phyloP scores from a whole-genome alignment of 2,113 vertebrate species.

The Aleadryas rufinucha region DNA sequence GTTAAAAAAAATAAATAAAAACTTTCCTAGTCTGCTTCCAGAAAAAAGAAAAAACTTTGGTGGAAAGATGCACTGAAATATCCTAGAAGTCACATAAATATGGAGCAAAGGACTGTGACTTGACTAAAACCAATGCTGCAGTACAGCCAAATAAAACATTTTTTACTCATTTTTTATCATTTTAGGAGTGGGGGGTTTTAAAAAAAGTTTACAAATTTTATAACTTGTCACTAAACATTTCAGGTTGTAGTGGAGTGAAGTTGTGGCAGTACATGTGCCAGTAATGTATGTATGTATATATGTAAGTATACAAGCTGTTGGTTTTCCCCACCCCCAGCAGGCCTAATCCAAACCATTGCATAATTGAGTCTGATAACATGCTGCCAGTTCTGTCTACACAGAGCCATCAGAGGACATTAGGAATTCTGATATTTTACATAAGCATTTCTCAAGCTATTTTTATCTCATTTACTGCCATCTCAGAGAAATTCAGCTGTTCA shows the following conservation, averaged over 20 bases:
- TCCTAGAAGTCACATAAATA: background rate
- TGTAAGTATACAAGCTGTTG: background rate
- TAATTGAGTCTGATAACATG: background rate
- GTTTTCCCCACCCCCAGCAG: background rate
- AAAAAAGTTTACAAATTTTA: background rate
- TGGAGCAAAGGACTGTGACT: background rate
- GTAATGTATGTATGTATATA: accelerated
- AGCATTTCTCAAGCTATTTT: constrained; percentile 15
- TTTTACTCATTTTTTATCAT: background rate
- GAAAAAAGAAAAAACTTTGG: background rate
- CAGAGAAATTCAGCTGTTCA: background rate
- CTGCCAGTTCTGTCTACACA: background rate
- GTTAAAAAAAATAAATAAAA: background rate
- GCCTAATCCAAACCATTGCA: background rate
- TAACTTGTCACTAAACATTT: background rate
- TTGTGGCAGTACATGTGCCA: background rate
- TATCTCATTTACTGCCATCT: background rate
- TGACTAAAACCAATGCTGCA: background rate
- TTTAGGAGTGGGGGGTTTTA: background rate
- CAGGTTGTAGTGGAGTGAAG: background rate
- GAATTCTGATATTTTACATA: background rate
- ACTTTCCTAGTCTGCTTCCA: background rate
- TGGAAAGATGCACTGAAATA: background rate
- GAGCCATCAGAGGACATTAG: background rate
- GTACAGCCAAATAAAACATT: background rate